These are phyloP conservation scores for Agrochola circellaris DNA, from an alignment of 2,888 invertebrate species.

Conservation along the genomic window DNA sequence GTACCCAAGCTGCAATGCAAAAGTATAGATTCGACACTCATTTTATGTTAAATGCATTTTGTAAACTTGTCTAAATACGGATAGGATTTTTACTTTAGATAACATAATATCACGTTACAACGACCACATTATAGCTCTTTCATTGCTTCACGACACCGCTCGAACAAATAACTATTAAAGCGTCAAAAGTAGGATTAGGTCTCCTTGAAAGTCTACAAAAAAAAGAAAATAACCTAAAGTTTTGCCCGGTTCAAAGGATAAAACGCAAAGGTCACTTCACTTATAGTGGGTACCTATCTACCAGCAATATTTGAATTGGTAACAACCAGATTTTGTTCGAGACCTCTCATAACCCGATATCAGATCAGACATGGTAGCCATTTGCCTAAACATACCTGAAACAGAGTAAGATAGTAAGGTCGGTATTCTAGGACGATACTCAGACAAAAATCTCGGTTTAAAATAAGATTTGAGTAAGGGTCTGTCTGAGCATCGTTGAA, in stretches of 20 bases:
- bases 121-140: background rate
- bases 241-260: constrained; percentile 31
- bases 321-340: background rate
- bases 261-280: constrained; percentile 32
- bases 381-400: constrained; percentile 22
- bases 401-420: constrained; percentile 51
- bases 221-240: constrained; percentile 16
- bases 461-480: background rate
- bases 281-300: background rate
- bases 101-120: background rate
- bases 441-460: background rate
- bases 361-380: background rate
- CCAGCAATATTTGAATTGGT: constrained; percentile 10
- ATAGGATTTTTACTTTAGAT: background rate
- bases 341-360: background rate
- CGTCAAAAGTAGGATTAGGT: constrained; percentile 5
- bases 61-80: background rate
- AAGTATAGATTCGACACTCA: background rate
- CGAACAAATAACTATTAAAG: constrained; percentile 13
- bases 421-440: background rate
- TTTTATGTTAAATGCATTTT: background rate
- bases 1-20: background rate
- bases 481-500: background rate
- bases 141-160: background rate
- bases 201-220: constrained; percentile 3